Evolutionary conservation across 64 coral and sea anemone species (phyloP).

Genomic region (Orbicella faveolata): DNA sequence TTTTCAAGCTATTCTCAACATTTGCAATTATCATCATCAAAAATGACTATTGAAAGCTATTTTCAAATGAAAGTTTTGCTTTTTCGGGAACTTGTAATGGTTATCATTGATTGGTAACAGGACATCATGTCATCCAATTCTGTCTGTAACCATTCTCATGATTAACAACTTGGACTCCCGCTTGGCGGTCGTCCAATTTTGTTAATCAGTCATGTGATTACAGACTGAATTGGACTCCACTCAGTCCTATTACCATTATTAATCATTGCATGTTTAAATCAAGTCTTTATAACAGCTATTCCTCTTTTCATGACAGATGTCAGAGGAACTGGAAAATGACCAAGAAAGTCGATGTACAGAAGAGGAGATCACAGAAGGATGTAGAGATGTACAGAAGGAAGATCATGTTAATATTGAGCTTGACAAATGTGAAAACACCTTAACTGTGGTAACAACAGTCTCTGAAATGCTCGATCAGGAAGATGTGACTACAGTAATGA

Average conservation of each 20-base stretch:
- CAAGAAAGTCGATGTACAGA: not conserved
- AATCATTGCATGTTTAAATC: not conserved
- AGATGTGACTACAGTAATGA: slow-evolving; percentile 35
- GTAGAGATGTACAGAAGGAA: slow-evolving; percentile 1
- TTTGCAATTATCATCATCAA: too few relatives aligned
- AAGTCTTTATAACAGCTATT: not conserved
- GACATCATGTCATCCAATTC: too few relatives aligned
- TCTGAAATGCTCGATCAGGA: slow-evolving; percentile 43
- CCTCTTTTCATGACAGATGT: slow-evolving; percentile 17
- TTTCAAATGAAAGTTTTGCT: too few relatives aligned
- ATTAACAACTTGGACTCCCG: too few relatives aligned
- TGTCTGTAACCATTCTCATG: too few relatives aligned
- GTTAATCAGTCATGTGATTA: too few relatives aligned
- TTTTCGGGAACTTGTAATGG: too few relatives aligned
- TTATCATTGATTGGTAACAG: too few relatives aligned
- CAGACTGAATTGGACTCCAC: too few relatives aligned
- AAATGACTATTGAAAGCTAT: too few relatives aligned
- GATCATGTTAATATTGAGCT: not conserved
- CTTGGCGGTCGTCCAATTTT: too few relatives aligned
- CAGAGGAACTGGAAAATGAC: slow-evolving; percentile 11
- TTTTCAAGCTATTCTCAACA: too few relatives aligned
- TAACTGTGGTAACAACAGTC: slow-evolving; percentile 1
- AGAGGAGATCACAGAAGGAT: not conserved
- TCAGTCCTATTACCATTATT: not conserved
- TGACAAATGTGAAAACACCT: slow-evolving; percentile 8